Percentiles rank a stretch among this genome's conserved stretches.
Conservation (phyloP, 2,888 invertebrate genomes). For the Andrena hattorfiana region DNA sequence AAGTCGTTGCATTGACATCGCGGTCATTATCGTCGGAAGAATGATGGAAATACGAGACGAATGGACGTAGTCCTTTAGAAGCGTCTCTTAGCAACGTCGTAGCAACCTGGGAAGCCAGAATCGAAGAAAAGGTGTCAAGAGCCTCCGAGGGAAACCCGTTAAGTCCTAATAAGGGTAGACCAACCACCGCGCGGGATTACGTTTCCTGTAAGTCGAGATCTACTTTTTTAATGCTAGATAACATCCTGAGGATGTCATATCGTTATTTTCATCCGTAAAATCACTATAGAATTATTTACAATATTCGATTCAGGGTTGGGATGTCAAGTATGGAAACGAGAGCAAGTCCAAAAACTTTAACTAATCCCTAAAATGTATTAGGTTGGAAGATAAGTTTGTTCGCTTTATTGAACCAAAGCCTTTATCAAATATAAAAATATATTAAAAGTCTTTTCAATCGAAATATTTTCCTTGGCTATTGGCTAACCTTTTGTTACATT, state of each 20-base stretch:
- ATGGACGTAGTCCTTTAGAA: not conserved
- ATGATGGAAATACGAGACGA: constrained; percentile 5
- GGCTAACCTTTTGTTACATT: too few species aligned
- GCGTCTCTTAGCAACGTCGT: not conserved
- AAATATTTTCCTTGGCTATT: too few species aligned
- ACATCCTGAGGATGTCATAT: constrained; percentile 41
- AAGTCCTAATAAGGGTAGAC: constrained; percentile 63
- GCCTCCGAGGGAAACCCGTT: constrained; percentile 51
- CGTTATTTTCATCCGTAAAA: not conserved
- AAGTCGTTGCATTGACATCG: not conserved
- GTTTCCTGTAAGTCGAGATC: constrained; percentile 53
- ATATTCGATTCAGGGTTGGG: constrained; percentile 8
- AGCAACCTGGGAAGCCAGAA: constrained; percentile 22
- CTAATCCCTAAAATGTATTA: too few species aligned
- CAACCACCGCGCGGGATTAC: constrained; percentile 50
- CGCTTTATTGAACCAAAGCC: too few species aligned
- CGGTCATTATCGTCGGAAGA: constrained; percentile 5
- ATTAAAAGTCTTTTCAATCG: not conserved
- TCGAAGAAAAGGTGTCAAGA: constrained; percentile 44
- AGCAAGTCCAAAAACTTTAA: not conserved
- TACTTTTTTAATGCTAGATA: constrained; percentile 59
- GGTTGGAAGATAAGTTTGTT: too few species aligned
- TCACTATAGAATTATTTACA: not conserved
- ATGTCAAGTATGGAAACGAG: not conserved
- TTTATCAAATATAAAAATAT: not conserved